Evolutionary conservation across 2,888 invertebrate genomes (phyloP), one percentile per base, ranked within the genome.

Genomic region (Mallateleia sp.): DNA sequence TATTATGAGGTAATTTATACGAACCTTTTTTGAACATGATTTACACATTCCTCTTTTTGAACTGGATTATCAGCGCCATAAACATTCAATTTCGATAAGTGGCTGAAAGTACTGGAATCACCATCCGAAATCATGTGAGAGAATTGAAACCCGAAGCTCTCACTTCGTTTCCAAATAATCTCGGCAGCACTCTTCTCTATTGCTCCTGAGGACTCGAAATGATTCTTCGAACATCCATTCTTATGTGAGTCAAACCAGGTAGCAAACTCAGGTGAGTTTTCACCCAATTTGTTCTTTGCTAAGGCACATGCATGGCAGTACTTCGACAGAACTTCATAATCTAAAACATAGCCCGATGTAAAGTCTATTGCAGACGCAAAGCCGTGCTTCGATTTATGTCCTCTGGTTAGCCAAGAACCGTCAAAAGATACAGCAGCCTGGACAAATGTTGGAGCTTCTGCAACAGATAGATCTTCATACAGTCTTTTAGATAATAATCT

Each of bases 371-470:
- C 58, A 72, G 45, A 72, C 20, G 56, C 71, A 28, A 74, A 47
- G 5, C 72, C 72, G 18, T 32, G 32, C 15, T 74, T 74, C 9
- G 60, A 74, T 74, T 45, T 58, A 74, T 74, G 72, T 50, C 72
- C 72, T 22, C 60, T 45, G 9, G 58, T 60, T 50, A 60, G 32
- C 72, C 60, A 69, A 38, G 54, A 54, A 38, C 69, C 69, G 25
- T 69, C 69, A 54, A 54, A 69, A 18, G 54, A 54, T 9, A 24
- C 69, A n/a, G 69, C 14, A 34, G 69, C 52, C n/a, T 69, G 2
- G 22, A 69, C 52, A 54, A 67, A 34, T 52, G 67, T 52, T 50
- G 52, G 28, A 67, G 32, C 14, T 67, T 67, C 67, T 32, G 28
- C 52, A 24, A 34, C 18, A 32, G 34, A 52, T 52, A 69, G 24